A percentile compares a stretch with the other conserved stretches of the same genome.
Conservation (phyloP, 2,113 vertebrate species). For the Rhadina sibilatrix region DNA sequence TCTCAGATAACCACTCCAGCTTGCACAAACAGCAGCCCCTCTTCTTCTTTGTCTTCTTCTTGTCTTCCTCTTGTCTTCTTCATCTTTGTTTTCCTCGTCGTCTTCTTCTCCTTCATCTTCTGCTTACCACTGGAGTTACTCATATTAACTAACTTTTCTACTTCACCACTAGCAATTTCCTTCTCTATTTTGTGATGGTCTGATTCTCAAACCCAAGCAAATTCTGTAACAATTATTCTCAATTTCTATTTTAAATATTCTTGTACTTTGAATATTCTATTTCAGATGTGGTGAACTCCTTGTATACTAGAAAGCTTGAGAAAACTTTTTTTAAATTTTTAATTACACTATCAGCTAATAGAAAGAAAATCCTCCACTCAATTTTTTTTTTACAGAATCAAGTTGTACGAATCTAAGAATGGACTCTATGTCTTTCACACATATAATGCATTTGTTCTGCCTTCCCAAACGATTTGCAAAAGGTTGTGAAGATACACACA, state of each 20-base stretch:
- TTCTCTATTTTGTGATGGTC: not conserved
- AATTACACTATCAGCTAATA: not conserved
- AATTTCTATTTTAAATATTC: not conserved
- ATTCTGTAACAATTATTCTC: not conserved
- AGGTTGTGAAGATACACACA: not conserved
- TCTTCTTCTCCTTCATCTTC: not conserved
- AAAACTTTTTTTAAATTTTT: not conserved
- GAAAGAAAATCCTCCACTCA: not conserved
- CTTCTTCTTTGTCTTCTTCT: not conserved
- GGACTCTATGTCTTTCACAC: not conserved
- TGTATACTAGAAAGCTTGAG: not conserved
- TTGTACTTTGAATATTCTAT: not conserved
- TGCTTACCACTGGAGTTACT: not conserved
- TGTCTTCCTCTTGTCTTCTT: not conserved
- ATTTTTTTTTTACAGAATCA: not conserved
- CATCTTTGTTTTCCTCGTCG: not conserved
- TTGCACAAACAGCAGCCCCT: not conserved
- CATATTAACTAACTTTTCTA: not conserved
- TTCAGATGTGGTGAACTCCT: not conserved
- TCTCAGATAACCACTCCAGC: not conserved
- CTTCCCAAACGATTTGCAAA: not conserved
- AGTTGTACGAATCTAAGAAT: not conserved
- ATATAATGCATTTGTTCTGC: not conserved
- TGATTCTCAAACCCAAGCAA: not conserved
- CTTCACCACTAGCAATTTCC: not conserved